These are phyloP conservation scores for Agrochola circellaris DNA, from an alignment of 2,888 invertebrate species.

Conservation along the genomic window DNA sequence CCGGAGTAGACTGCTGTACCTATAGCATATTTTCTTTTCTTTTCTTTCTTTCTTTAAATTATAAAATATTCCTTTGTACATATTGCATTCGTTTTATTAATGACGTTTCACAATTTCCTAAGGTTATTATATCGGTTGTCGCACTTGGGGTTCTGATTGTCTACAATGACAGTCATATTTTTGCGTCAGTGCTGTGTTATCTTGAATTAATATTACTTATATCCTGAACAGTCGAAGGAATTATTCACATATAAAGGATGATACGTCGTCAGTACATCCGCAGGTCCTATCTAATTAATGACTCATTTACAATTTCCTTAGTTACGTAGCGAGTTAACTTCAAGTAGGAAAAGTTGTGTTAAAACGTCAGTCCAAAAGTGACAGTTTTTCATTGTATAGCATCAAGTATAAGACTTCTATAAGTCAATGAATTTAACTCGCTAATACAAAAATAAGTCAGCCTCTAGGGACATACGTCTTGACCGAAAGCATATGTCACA, in stretches of 20 bases:
- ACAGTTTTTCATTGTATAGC: no score
- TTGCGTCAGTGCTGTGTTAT: neutral
- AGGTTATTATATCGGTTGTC: neutral
- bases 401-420: no score
- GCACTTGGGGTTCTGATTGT: neutral
- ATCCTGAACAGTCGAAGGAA: neutral
- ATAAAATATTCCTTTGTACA: slow-evolving; percentile 15
- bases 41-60: no score
- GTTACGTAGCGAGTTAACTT: neutral
- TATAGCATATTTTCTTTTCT: no score
- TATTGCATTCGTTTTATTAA: slow-evolving; percentile 3
- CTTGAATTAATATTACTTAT: neutral
- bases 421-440: neutral
- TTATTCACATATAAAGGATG: neutral
- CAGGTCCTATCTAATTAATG: no score
- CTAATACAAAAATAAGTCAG: neutral
- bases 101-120: slow-evolving; percentile 1
- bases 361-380: neutral
- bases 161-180: neutral
- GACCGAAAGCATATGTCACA: neutral
- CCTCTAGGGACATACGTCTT: neutral
- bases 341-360: neutral
- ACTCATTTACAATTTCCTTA: no score
- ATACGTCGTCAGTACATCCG: neutral
- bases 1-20: neutral